Percentiles rank a stretch among this genome's conserved stretches.
Evolutionary conservation across 2,113 vertebrate species (phyloP).

Genomic region (Aphyosemion australe): DNA sequence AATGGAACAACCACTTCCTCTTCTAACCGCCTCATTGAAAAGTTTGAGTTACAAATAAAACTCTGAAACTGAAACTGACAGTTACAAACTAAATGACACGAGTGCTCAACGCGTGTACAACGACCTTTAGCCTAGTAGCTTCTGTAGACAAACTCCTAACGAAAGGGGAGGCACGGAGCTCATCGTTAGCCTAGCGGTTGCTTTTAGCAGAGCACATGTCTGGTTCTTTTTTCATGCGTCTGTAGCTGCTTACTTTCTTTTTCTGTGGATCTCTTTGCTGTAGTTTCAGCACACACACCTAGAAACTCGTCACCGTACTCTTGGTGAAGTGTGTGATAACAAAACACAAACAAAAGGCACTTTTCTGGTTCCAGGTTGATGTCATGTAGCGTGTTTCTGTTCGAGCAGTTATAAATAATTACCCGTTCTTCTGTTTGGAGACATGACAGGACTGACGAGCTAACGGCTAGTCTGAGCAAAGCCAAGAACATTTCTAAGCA

Average conservation of each 20-base stretch:
- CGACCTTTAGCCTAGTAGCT: constrained; percentile 51
- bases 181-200: constrained; percentile 41
- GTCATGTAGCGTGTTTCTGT: too few species aligned
- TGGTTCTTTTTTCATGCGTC: background rate
- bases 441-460: too few species aligned
- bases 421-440: too few species aligned
- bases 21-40: background rate
- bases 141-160: constrained; percentile 36
- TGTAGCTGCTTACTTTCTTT: background rate
- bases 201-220: too few species aligned
- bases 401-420: too few species aligned
- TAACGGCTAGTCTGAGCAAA: too few species aligned
- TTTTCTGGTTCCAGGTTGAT: background rate
- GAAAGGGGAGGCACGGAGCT: constrained; percentile 13
- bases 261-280: background rate
- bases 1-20: background rate
- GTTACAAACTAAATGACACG: too few species aligned
- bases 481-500: too few species aligned
- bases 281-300: too few species aligned
- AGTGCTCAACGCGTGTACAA: background rate
- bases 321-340: background rate
- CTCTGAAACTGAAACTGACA: background rate
- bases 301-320: background rate
- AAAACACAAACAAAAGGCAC: background rate
- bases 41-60: background rate